Evolutionary conservation across 2,797 vertebrate species (phyloP), one percentile per base, ranked within the genome.

Genomic region (Pangasius larnaudii): DNA sequence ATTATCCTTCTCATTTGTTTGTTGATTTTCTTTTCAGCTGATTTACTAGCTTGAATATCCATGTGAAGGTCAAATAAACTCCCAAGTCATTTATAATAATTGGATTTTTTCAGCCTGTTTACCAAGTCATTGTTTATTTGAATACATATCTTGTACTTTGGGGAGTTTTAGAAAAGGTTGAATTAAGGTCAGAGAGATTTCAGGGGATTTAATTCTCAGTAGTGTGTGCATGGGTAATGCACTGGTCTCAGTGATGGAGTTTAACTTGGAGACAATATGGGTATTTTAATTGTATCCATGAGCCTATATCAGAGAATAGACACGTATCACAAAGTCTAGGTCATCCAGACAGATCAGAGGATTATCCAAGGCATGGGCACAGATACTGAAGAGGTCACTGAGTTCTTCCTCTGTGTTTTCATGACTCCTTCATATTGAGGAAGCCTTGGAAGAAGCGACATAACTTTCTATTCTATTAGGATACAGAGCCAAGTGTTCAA

Each of bases 181-280:
- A 86, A 49, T 72, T 87, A 77, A 89, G 87, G 86, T 89, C 84
- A 82, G 36, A 78, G 58, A 84, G 72, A 89, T 90, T 91, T 85
- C 87, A 89, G 72, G 63, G 83, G 88, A 86, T 85, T 89, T 72
- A 16, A 65, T 86, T 86, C 72, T 89, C 61, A 30, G 75, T 67
- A 63, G 42, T 42, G 19, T 88, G 18, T 85, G 59, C 58, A 49
- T 84, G 85, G 42, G 74, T 85, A 51, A 88, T 85, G 74, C 39
- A 6, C 59, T 49, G 49, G 85, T 86, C 74, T 87, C 75, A 22
- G 36, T 91, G 69, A 85, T 42, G 59, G 49, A 56, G 69, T 90
- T 24, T 89, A 65, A 75, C 78, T 71, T 84, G 42, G 27, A 79
- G 86, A 14, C 18, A 67, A 78, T 88, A 82, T 58, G 74, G 80